These are phyloP conservation scores for Folsomia manolachei DNA, from an alignment of 2,888 invertebrate genomes.

Conservation along the genomic window DNA sequence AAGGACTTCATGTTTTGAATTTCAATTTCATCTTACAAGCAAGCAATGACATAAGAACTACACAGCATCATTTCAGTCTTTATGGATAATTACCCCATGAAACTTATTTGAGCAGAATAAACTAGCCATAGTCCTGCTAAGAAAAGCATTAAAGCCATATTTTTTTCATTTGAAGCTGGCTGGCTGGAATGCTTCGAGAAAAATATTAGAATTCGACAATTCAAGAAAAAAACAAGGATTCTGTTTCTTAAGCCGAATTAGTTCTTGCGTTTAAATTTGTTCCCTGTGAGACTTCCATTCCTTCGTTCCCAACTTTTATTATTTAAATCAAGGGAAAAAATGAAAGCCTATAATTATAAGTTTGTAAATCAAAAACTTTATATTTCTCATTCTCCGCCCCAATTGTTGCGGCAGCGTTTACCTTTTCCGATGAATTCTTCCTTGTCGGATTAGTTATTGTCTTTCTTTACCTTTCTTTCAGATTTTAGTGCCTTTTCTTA, in stretches of 20 bases:
- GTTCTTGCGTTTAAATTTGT: background rate
- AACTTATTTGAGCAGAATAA: background rate
- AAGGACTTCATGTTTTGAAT: constrained; percentile 35
- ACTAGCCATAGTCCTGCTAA: background rate
- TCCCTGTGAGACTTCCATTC: constrained; percentile 13
- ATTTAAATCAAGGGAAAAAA: constrained; percentile 19
- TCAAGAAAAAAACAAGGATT: background rate
- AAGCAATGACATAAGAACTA: background rate
- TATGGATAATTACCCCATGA: constrained; percentile 1
- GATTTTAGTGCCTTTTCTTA: constrained; percentile 17
- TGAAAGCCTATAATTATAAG: constrained; percentile 50
- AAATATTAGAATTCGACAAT: too few relatives aligned
- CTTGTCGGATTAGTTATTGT: constrained; percentile 15
- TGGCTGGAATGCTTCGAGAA: too few relatives aligned
- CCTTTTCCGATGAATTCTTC: constrained; percentile 16
- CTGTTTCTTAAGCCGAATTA: constrained; percentile 14
- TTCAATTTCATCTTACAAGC: constrained; percentile 16
- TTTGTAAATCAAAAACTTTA: constrained; percentile 50
- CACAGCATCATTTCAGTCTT: background rate
- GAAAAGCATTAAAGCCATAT: background rate
- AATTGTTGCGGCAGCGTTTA: constrained; percentile 41
- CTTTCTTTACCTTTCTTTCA: constrained; percentile 11
- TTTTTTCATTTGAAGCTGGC: background rate
- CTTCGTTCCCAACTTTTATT: constrained; percentile 21
- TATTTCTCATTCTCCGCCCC: constrained; percentile 42